Evolutionary conservation across 92 coral and sea anemone genomes (phyloP), one percentile per base, ranked within the genome.

Genomic region (Pocillopora meandrina): DNA sequence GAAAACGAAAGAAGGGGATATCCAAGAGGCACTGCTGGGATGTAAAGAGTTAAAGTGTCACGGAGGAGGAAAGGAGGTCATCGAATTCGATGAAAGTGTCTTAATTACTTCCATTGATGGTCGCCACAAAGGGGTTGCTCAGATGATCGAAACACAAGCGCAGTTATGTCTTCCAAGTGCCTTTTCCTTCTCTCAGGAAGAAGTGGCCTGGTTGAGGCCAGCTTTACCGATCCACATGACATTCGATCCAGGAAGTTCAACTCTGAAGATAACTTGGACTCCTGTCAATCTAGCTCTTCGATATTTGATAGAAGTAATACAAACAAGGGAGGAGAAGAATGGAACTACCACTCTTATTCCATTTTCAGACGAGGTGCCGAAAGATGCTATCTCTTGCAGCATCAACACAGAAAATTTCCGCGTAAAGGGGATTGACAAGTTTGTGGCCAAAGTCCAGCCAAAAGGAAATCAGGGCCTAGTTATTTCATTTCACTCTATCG

Each of bases 231-330:
- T 77, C 64, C 57, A 77, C 57, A 3, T 77, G 34, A 34, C 57
- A 2, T 77, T 77, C 17, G 71, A 61, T 64, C 82, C 82, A 11
- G 72, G 13, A 18, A 42, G 21, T 17, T 34, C 82, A 47, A 62
- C 59, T 9, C 13, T 77, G 70, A 77, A 77, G 71, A 77, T 61
- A 13, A 77, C 59, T 18, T 77, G 82, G 82, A 77, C 57, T 19
- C 49, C 69, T 10, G 82, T 77, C 6, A 18, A 23, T 18, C 82
- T 77, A 17, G 82, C 72, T 3, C 19, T 77, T 11, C 31, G 35
- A 9, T 77, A 77, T 49, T 47, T 36, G 61, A 71, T 77, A 34
- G 71, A 77, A 77, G 20, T 77, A 23, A n/a, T 77, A 7, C 82
- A 77, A 10, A 13, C 12, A 13, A 77, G 82, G 19, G 58, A 42